phyloP scores from a whole-genome alignment of 2,797 vertebrate species.

The Hemitrygon akajei region DNA sequence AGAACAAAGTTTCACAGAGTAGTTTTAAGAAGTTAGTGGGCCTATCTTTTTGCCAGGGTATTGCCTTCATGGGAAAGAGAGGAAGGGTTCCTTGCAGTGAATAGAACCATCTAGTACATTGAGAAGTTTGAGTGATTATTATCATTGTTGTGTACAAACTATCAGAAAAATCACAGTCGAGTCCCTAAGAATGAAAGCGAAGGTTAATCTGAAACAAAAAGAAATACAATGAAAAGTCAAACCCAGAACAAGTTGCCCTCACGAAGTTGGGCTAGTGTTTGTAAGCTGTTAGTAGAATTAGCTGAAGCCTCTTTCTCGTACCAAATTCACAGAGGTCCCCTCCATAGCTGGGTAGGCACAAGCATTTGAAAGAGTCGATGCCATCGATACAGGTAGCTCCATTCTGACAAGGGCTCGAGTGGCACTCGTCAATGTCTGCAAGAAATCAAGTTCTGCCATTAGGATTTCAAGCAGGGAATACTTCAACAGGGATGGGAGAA shows the following conservation, averaged over 20 bases:
- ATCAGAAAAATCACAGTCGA: background rate
- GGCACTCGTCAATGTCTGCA: conserved; percentile 94
- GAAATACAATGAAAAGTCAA: conserved; percentile 9
- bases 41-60: background rate
- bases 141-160: conserved; percentile 25
- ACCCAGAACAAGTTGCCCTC: conserved; percentile 25
- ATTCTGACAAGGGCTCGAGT: conserved; percentile 90
- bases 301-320: conserved; percentile 85
- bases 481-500: conserved; percentile 15
- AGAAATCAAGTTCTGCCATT: conserved; percentile 79
- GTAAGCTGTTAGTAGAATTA: conserved; percentile 74
- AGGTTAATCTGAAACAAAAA: background rate
- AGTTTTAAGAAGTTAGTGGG: background rate
- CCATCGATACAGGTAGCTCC: conserved; percentile 94
- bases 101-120: background rate
- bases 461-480: conserved; percentile 62
- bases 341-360: conserved; percentile 99
- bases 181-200: conserved; percentile 16
- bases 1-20: background rate
- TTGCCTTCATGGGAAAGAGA: background rate
- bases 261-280: conserved; percentile 43
- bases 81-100: background rate
- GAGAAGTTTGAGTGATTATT: too few species aligned
- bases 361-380: conserved; percentile 92
- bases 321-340: conserved; percentile 90